Evolutionary conservation across 1,140 invertebrate genomes (phyloP).

Genomic region (Bilobella aurantiaca): DNA sequence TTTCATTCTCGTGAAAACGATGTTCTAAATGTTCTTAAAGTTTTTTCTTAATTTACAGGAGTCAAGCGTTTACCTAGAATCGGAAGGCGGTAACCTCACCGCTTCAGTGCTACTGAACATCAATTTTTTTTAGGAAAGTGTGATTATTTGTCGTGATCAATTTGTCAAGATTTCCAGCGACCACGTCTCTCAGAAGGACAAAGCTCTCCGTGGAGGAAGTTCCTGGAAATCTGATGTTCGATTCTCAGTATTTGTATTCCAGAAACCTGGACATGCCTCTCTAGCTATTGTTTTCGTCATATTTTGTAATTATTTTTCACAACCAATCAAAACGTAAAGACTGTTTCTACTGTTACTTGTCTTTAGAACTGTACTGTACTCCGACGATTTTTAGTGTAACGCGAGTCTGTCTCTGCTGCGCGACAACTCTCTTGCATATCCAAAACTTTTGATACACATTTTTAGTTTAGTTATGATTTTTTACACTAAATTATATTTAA

Average conservation of each 20-base stretch:
- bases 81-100: not conserved
- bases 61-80: slow-evolving; percentile 9
- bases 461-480: too few species aligned
- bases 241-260: not conserved
- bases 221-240: not conserved
- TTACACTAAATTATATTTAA: too few species aligned
- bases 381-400: not conserved
- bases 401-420: not conserved
- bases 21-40: not conserved
- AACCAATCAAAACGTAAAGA: not conserved
- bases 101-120: not conserved
- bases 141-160: not conserved
- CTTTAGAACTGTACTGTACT: not conserved
- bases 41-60: slow-evolving; percentile 2
- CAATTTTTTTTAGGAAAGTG: not conserved
- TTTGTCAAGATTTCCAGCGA: too few species aligned
- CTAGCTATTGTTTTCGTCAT: not conserved
- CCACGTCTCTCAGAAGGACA: too few species aligned
- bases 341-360: not conserved
- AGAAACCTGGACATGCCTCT: too few species aligned
- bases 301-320: not conserved
- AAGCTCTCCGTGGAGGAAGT: too few species aligned
- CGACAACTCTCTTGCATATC: too few species aligned
- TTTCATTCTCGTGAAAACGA: not conserved
- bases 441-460: too few species aligned